phyloP scores from a whole-genome alignment of 2,797 vertebrate genomes.

The Tolypeutes matacus region DNA sequence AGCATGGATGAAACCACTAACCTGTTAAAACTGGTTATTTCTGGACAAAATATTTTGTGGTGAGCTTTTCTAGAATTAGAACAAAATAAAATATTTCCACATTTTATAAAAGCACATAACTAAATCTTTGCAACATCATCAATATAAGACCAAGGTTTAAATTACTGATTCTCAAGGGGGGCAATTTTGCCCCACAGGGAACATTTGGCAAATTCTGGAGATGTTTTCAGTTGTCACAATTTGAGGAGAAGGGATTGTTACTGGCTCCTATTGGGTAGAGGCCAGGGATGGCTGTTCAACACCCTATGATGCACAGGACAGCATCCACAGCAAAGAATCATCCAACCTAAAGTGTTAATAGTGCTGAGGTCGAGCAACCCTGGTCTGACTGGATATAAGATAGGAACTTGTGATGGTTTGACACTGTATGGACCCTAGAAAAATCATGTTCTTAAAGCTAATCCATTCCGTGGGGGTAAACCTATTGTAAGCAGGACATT shows the following conservation, averaged over 20 bases:
- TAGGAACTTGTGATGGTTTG: too few species aligned
- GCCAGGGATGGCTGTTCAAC: too few species aligned
- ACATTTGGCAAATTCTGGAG: neutral
- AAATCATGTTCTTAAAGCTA: too few species aligned
- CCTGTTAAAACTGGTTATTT: neutral
- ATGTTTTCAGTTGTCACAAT: neutral
- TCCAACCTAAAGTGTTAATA: neutral
- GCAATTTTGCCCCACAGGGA: neutral
- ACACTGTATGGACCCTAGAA: too few species aligned
- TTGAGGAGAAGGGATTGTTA: neutral
- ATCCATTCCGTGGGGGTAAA: too few species aligned
- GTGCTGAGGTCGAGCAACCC: too few species aligned
- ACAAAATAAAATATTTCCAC: neutral
- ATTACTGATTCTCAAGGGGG: neutral
- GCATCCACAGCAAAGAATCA: neutral
- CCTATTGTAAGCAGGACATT: too few species aligned
- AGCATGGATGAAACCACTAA: neutral
- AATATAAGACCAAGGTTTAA: neutral
- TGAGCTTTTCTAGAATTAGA: neutral
- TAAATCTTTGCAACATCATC: neutral
- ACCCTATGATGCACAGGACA: too few species aligned
- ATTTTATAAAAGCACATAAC: neutral
- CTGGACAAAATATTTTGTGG: neutral
- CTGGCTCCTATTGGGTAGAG: neutral
- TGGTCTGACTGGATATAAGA: too few species aligned